A percentile compares a stretch with the other conserved stretches of the same genome.
phyloP scores from a whole-genome alignment of 2,113 vertebrate species.

The Perca fluviatilis region DNA sequence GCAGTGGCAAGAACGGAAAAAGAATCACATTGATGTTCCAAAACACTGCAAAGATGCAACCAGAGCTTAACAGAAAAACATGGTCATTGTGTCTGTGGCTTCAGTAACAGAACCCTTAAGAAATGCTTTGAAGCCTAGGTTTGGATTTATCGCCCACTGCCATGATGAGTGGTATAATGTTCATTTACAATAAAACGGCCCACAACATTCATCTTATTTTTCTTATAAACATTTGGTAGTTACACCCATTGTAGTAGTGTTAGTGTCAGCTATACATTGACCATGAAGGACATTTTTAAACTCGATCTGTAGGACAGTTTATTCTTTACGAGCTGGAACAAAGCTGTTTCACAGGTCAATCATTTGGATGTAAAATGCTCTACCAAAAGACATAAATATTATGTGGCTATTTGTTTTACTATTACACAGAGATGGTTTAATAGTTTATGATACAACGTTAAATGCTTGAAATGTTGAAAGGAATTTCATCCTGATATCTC shows the following conservation, averaged over 20 bases:
- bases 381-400: slow-evolving; percentile 32
- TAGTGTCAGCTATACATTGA: slow-evolving; percentile 23
- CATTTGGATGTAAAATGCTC: slow-evolving; percentile 45
- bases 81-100: background rate
- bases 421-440: background rate
- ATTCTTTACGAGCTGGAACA: slow-evolving; percentile 51
- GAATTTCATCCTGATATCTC: background rate
- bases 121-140: background rate
- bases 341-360: slow-evolving; percentile 60
- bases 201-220: background rate
- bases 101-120: background rate
- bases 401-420: background rate
- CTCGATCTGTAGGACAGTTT: slow-evolving; percentile 33
- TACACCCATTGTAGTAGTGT: background rate
- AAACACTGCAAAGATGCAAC: background rate
- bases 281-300: slow-evolving; percentile 28
- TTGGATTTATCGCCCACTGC: background rate
- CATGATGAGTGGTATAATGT: background rate
- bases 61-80: background rate
- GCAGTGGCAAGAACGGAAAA: background rate
- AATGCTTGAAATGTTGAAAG: background rate
- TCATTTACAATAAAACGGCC: background rate
- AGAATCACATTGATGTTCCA: background rate
- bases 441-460: background rate
- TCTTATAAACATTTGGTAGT: background rate